Evolutionary conservation across 2,888 invertebrate genomes (phyloP).

Genomic region (Parnassius apollo): DNA sequence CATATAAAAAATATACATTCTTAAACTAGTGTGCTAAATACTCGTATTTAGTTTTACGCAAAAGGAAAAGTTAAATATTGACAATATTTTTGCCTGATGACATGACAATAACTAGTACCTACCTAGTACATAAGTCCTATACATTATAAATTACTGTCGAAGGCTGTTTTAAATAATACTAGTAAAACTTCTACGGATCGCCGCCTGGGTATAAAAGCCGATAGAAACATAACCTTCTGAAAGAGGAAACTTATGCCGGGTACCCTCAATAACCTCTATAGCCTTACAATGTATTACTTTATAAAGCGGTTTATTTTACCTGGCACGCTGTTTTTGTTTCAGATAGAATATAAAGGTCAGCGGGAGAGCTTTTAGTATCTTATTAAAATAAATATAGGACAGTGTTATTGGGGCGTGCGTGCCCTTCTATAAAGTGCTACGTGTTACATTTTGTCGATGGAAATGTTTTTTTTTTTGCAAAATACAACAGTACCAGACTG

Average conservation of each 20-base stretch:
- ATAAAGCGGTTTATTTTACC: constrained; percentile 30
- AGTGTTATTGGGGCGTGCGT: constrained; percentile 4
- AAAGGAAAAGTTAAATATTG: no score
- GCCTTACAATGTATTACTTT: constrained; percentile 40
- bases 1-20: no score
- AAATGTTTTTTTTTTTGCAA: no score
- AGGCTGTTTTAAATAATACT: neutral
- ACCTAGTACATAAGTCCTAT: no score
- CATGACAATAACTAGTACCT: no score
- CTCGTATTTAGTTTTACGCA: no score
- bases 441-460: neutral
- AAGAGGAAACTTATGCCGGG: constrained; percentile 49
- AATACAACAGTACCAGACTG: no score
- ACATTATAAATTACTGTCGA: neutral
- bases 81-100: no score
- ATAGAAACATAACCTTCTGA: constrained; percentile 49
- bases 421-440: constrained; percentile 1
- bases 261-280: constrained; percentile 7
- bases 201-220: constrained; percentile 42
- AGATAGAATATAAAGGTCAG: constrained; percentile 29
- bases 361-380: constrained; percentile 12
- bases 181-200: neutral
- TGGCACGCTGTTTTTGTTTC: constrained; percentile 34
- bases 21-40: no score
- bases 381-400: constrained; percentile 20